Percentiles rank a stretch among this genome's conserved stretches.
Evolutionary conservation across 2,888 invertebrate genomes (phyloP).

Genomic region (Ypsolopha sequella): DNA sequence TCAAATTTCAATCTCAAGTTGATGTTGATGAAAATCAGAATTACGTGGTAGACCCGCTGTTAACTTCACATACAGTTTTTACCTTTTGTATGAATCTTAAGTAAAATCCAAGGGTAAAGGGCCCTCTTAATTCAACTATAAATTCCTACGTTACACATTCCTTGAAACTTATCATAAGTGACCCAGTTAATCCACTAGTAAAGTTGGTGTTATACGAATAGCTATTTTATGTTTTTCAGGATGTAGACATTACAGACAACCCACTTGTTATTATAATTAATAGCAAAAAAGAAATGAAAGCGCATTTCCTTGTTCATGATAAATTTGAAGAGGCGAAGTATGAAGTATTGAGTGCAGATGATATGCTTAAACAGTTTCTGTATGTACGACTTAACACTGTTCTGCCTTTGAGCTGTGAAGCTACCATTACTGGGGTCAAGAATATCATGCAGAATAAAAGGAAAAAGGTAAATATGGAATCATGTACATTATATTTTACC

Average conservation of each 20-base stretch:
- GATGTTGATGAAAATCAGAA: too few relatives aligned
- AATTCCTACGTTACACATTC: too few relatives aligned
- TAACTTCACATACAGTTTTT: not conserved
- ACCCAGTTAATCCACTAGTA: too few relatives aligned
- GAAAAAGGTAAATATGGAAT: constrained; percentile 65
- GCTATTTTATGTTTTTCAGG: constrained; percentile 34
- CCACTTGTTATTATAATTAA: constrained; percentile 76
- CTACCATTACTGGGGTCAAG: constrained; percentile 68
- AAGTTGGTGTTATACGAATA: not conserved
- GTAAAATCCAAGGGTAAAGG: too few relatives aligned
- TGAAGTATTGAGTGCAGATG: constrained; percentile 72
- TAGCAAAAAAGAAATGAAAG: constrained; percentile 65
- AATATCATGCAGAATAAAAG: constrained; percentile 74
- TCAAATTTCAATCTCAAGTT: too few relatives aligned
- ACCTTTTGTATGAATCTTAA: too few relatives aligned
- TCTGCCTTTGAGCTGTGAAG: constrained; percentile 74
- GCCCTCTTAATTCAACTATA: too few relatives aligned
- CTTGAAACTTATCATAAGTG: too few relatives aligned
- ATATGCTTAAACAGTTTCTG: constrained; percentile 77
- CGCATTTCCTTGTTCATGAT: constrained; percentile 79
- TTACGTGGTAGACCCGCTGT: too few relatives aligned
- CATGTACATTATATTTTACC: too few relatives aligned
- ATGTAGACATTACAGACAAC: constrained; percentile 85
- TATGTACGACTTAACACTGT: constrained; percentile 77
- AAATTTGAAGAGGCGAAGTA: constrained; percentile 76